phyloP scores from a whole-genome alignment of 2,797 vertebrate species.

The Trachurus trachurus region DNA sequence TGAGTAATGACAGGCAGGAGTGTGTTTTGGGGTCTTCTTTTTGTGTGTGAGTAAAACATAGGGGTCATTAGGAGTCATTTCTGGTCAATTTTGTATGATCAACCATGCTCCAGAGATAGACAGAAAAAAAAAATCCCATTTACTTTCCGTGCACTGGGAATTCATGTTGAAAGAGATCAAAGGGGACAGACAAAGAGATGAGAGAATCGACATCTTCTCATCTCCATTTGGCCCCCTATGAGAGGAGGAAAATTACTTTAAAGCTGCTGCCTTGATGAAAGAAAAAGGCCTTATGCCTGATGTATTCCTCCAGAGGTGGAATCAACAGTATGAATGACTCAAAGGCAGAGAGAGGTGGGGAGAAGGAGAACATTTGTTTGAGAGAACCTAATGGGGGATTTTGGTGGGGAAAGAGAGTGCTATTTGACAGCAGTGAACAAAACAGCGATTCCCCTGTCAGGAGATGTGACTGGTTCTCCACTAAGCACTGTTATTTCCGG shows the following conservation, averaged over 20 bases:
- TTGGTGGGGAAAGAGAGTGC: slow-evolving; percentile 58
- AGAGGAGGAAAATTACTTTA: slow-evolving; percentile 82
- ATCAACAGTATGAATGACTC: slow-evolving; percentile 80
- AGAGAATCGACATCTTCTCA: slow-evolving; percentile 81
- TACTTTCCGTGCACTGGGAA: slow-evolving; percentile 73
- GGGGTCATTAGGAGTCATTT: slow-evolving; percentile 81
- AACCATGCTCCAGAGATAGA: slow-evolving; percentile 73
- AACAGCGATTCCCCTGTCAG: slow-evolving; percentile 64
- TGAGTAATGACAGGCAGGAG: slow-evolving; percentile 72
- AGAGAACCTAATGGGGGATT: slow-evolving; percentile 64
- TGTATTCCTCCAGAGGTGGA: slow-evolving; percentile 76
- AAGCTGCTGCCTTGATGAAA: slow-evolving; percentile 80
- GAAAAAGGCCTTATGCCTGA: slow-evolving; percentile 76
- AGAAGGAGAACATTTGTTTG: slow-evolving; percentile 60
- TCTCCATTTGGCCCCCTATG: slow-evolving; percentile 80
- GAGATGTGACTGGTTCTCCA: slow-evolving; percentile 60
- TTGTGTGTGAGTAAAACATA: slow-evolving; percentile 71
- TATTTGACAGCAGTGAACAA: slow-evolving; percentile 72
- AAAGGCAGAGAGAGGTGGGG: slow-evolving; percentile 51
- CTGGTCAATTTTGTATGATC: slow-evolving; percentile 81
- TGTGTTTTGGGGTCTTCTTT: slow-evolving; percentile 64
- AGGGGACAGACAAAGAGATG: slow-evolving; percentile 83
- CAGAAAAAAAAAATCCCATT: slow-evolving; percentile 70
- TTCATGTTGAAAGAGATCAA: slow-evolving; percentile 80
- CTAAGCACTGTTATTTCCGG: slow-evolving; percentile 55